Evolutionary conservation across 2,797 vertebrate species (phyloP).

Genomic region (Neopelma chrysocephalum): DNA sequence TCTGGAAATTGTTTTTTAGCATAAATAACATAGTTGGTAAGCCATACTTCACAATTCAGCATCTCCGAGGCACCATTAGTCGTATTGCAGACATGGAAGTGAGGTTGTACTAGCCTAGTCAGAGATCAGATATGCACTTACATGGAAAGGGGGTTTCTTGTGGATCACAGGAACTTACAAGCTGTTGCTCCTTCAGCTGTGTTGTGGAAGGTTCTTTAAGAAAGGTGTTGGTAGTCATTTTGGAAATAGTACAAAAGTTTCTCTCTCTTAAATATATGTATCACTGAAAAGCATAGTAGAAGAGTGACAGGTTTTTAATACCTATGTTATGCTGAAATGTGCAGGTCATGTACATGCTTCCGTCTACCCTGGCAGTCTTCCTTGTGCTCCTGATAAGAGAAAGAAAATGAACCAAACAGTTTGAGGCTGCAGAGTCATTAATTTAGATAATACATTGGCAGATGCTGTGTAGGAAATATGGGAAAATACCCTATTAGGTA

Average conservation of each 20-base stretch:
- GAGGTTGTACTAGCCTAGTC: background rate
- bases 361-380: background rate
- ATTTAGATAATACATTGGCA: constrained; percentile 2
- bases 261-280: background rate
- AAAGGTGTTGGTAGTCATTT: background rate
- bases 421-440: constrained; percentile 2
- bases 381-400: background rate
- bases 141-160: background rate
- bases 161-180: background rate
- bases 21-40: background rate
- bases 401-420: background rate
- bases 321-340: background rate
- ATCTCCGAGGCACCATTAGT: background rate
- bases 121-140: background rate
- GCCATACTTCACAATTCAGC: background rate
- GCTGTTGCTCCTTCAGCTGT: background rate
- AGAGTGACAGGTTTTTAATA: background rate
- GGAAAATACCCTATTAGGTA: constrained; percentile 1
- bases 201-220: background rate
- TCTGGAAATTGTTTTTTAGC: background rate
- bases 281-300: background rate
- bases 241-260: background rate
- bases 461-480: background rate
- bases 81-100: background rate
- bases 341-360: background rate